Evolutionary conservation across 1,140 invertebrate species (phyloP), one percentile per base, ranked within the genome.

Genomic region (Hyles vespertilio): DNA sequence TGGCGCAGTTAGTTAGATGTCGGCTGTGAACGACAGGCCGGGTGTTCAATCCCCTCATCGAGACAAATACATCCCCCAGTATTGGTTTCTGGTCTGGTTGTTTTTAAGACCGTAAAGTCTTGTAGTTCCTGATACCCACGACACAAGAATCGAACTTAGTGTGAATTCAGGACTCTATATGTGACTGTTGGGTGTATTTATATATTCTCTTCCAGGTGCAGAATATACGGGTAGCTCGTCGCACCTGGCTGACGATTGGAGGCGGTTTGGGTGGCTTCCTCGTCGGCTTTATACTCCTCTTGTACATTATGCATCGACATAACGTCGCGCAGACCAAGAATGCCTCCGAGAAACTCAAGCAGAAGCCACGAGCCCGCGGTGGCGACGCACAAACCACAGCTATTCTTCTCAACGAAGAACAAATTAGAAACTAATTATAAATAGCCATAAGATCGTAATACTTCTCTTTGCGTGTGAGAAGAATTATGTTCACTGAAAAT

Each of bases 271-370:
- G 74, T 2, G 87, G 83, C 3, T 89, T 90, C 60, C 74, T 90
- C 0, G 69, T 90, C 4, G 78, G 81, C 12, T 89, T 90, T 59
- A 82, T 90, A 5, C 65, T 89, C 34, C 70, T 89, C 1, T 71
- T 90, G 0, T 89, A 83, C 58, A 70, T 85, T 10, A 82, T 90
- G 79, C 89, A 90, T 57, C 71, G 86, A 47, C 74, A 89, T 66
- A 90, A 90, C 63, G 87, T 89, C 0, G 77, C 79, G 4, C 81
- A 85, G 51, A 89, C 81, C 3, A 89, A 88, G 60, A 72, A 59
- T 59, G 73, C 61, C 11, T 67, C 64, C 10, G 84, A 84, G 56
- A 76, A 84, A 45, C 48, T 74, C 0, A 80, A 79, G 46, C 74
- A 79, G 50, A 56, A 62, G 1, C 65, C 65, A 3, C 68, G 74